These are phyloP conservation scores for Caenorhabditis tropicalis DNA, from an alignment of 1,140 invertebrate species.

Conservation along the genomic window DNA sequence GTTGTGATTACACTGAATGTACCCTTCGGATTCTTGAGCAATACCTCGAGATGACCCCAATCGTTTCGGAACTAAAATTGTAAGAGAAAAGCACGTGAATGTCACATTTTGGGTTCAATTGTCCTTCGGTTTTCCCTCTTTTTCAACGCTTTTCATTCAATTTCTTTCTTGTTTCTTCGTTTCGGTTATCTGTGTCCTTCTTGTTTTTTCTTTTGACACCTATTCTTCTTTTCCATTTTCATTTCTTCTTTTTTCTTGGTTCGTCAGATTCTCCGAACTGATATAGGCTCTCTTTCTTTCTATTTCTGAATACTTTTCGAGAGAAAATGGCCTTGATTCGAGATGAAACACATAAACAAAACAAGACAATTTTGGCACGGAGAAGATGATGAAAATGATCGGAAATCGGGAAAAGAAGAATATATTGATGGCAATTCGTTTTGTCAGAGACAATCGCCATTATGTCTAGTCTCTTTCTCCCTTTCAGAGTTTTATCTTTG, in stretches of 20 bases:
- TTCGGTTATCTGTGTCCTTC: background rate
- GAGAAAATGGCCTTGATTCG: background rate
- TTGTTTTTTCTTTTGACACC: background rate
- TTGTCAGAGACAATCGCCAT: background rate
- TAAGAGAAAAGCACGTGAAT: background rate
- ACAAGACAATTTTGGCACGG: background rate
- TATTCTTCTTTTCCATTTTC: background rate
- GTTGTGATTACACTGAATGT: background rate
- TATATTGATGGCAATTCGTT: background rate
- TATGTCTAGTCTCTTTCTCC: background rate
- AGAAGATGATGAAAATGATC: background rate
- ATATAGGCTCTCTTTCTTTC: background rate
- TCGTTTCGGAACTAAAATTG: background rate
- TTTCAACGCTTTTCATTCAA: background rate
- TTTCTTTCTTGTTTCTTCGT: no score
- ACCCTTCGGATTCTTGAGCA: no score
- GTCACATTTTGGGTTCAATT: background rate
- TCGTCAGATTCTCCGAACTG: slow-evolving; percentile 4
- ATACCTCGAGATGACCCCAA: background rate
- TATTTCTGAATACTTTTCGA: background rate
- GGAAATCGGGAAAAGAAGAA: background rate
- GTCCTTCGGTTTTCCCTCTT: background rate
- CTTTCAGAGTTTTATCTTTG: background rate
- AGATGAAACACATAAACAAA: background rate
- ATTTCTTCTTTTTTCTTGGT: background rate